These are phyloP conservation scores for Aphelenchoides avenae DNA, from an alignment of 1,140 invertebrate species.

Conservation along the genomic window DNA sequence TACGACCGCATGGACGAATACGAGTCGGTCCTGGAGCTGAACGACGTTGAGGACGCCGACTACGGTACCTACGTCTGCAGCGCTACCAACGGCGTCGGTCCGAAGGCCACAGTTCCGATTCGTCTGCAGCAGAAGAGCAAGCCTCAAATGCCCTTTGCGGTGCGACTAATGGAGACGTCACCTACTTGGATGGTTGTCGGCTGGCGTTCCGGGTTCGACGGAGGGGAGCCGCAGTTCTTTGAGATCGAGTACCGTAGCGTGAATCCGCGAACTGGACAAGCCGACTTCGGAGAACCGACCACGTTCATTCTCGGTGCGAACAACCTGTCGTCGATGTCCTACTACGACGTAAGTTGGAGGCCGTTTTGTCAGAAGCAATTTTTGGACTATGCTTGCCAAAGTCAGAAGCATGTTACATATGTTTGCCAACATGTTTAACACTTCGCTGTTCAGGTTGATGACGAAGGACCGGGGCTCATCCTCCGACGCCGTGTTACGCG, in stretches of 20 bases:
- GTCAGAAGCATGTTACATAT: too few relatives aligned
- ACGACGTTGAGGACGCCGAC: conserved; percentile 31
- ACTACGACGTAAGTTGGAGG: conserved; percentile 5
- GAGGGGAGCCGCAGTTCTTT: conserved; percentile 39
- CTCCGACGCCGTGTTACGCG: too few relatives aligned
- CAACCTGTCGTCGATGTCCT: conserved; percentile 24
- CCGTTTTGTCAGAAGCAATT: neutral
- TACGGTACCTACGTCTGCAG: conserved; percentile 31
- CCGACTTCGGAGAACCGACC: conserved; percentile 19
- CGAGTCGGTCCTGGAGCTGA: conserved; percentile 35
- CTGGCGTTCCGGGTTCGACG: conserved; percentile 44
- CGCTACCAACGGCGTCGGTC: conserved; percentile 34
- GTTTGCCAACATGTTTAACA: too few relatives aligned
- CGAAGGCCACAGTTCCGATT: conserved; percentile 27
- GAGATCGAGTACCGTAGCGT: conserved; percentile 41
- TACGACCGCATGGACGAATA: conserved; percentile 29
- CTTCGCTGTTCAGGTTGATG: too few relatives aligned
- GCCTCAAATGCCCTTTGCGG: conserved; percentile 29
- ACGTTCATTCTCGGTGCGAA: conserved; percentile 25
- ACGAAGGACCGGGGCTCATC: too few relatives aligned
- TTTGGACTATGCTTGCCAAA: too few relatives aligned
- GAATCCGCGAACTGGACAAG: conserved; percentile 21
- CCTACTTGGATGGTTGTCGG: conserved; percentile 34
- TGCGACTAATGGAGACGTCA: conserved; percentile 23
- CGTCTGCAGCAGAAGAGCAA: conserved; percentile 33